Evolutionary conservation across 2,113 vertebrate genomes (phyloP), one percentile per base, ranked within the genome.

Genomic region (Passer montanus): DNA sequence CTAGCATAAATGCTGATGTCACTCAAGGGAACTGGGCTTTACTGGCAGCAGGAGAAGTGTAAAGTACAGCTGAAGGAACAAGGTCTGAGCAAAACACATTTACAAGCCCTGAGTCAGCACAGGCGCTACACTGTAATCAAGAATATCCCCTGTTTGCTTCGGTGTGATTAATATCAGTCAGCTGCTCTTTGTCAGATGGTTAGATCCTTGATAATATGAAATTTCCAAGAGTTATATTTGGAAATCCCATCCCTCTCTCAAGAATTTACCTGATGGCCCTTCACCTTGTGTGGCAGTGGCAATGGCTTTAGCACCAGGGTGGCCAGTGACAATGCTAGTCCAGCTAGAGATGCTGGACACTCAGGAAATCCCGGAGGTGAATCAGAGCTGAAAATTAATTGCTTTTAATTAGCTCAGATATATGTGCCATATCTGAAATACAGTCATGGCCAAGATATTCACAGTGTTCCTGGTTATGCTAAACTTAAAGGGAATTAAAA

Each of bases 81-180:
- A 16, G 2, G 0, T 59, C 56, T 82, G 80, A 89, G 18, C 83
- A 60, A 31, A 90, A 69, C 86, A 92, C 9, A 5, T 90, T 90
- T 90, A 43, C 76, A 92, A 95, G 80, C 7, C 66, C 83, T 92
- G 83, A 93, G 76, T 95, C 94, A 96, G 94, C 88, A 93, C 31
- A 84, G 79, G 39, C 16, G 0, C 44, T 78, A 24, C 28, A 31
- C 44, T 64, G 50, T 80, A 86, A 94, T 91, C 75, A 84, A 37
- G 94, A 90, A 46, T 76, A 84, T 90, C 0, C 4, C 37, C 74
- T 88, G 47, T 86, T 95, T 94, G 70, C 79, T 92, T 80, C 60
- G 6, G 18, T 30, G 56, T 87, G 94, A 94, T 93, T 92, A 93
- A 58, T 84, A 95, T 84, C 83, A 90, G 58, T 94, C 95, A 81